A percentile compares a stretch with the other conserved stretches of the same genome.
These are phyloP conservation scores for Xanthia icteritia DNA, from an alignment of 2,888 invertebrate species.

Conservation along the genomic window DNA sequence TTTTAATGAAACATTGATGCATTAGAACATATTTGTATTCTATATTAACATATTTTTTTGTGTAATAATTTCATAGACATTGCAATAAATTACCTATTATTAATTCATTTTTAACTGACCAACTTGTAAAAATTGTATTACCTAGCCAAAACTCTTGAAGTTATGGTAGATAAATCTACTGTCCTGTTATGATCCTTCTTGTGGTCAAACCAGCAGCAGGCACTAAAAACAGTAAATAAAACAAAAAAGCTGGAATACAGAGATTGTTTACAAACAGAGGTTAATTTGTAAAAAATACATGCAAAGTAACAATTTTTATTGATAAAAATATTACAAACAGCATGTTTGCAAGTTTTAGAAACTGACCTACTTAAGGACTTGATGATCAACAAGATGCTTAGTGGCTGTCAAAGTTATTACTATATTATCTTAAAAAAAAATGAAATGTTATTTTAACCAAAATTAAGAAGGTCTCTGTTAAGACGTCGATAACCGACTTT, in stretches of 20 bases:
- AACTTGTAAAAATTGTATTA: slow-evolving; percentile 2
- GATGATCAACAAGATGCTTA: slow-evolving; percentile 16
- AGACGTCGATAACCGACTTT: too few species aligned
- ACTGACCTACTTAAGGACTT: slow-evolving; percentile 19
- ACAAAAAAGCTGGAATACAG: neutral
- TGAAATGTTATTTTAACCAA: neutral
- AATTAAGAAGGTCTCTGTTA: neutral
- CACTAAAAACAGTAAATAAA: neutral
- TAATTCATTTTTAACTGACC: too few species aligned
- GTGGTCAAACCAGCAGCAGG: neutral
- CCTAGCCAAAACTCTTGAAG: neutral
- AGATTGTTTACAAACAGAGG: neutral
- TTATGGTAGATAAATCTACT: neutral
- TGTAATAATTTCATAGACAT: neutral
- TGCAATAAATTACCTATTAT: too few species aligned
- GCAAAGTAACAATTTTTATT: neutral
- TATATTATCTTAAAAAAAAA: too few species aligned
- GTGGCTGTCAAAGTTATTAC: slow-evolving; percentile 20
- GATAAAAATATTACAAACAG: slow-evolving; percentile 2
- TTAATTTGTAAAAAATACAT: slow-evolving; percentile 10
- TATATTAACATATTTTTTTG: neutral
- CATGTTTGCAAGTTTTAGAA: slow-evolving; percentile 14
- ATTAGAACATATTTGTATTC: slow-evolving; percentile 1
- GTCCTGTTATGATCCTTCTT: neutral
- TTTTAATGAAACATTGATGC: slow-evolving; percentile 9